Evolutionary conservation across 2,797 vertebrate species (phyloP).

Genomic region (Hypotaenidia philippensis): DNA sequence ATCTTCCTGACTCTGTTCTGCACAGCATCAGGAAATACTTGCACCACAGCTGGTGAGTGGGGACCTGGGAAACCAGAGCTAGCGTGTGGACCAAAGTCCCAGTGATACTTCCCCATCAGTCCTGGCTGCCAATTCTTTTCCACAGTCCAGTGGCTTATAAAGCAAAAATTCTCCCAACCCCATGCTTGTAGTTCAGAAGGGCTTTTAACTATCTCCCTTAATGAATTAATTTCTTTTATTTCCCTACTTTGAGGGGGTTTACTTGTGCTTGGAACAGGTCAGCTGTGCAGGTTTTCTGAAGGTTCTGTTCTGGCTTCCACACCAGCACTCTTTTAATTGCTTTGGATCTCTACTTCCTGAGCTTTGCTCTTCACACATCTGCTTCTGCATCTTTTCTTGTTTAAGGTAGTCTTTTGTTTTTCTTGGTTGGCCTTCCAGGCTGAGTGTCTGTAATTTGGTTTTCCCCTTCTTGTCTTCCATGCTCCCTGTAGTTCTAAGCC

Average conservation of each 20-base stretch:
- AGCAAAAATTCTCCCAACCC: not conserved
- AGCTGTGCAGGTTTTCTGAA: not conserved
- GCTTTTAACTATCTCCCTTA: not conserved
- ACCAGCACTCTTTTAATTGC: not conserved
- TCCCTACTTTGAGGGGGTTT: not conserved
- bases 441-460: not conserved
- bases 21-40: not conserved
- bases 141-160: not conserved
- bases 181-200: not conserved
- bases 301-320: not conserved
- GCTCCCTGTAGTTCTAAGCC: not conserved
- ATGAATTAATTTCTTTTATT: not conserved
- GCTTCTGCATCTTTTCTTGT: not conserved
- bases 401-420: not conserved
- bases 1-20: not conserved
- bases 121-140: not conserved
- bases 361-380: not conserved
- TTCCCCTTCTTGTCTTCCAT: not conserved
- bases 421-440: not conserved
- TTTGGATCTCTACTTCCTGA: not conserved
- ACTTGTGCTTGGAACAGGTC: not conserved
- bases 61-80: not conserved
- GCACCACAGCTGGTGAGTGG: not conserved
- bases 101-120: not conserved
- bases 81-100: not conserved